Base-by-base conservation (phyloP, 2,888 invertebrate genomes). In the Sesia apiformis region DNA sequence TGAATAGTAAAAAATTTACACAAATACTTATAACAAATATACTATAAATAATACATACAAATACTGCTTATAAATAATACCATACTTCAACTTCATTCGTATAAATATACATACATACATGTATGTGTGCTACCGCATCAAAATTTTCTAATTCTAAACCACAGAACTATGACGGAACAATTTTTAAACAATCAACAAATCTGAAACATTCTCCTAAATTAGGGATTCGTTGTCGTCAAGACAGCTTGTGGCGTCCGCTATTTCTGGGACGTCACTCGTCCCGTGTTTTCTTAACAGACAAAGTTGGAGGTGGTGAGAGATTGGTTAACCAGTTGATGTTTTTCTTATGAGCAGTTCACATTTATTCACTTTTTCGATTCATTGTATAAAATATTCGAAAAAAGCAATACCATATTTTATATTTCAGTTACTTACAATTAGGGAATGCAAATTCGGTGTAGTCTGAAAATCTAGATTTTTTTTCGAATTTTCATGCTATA, bases 211-310 rank as follows among this genome's bases (percentile, higher is more conserved):
- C 63, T 66, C 74, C 82, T 59, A 78, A 84, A 78, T 85, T 83
- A 82, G 83, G 81, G 72, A 70, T 73, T 69, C 67, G 71, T 67
- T 70, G 72, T 67, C 66, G 68, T 72, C 63, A 70, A 62, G 60
- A 64, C 64, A 62, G 50, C 39, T 63, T 63, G 57, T 63, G 59
- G 61, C 72, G 69, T 71, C 68, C 64, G 76, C 80, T 87, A 86
- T 88, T 88, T 84, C 59, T 52, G 78, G 78, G 63, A 61, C 74
- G 79, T 85, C 84, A 84, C 76, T 82, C 80, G 74, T 58, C 70
- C 60, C 67, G 62, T 65, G 70, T 70, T 77, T 71, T 72, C 66
- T 76, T 70, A 67, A 67, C 65, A 23, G 64, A 70, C 67, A 65
- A 70, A 72, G 62, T 65, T 65, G 56, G 61, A 59, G 63, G 56